Evolutionary conservation across 2,888 invertebrate species (phyloP), one percentile per base, ranked within the genome.

Genomic region (Hypomecis atomaria): DNA sequence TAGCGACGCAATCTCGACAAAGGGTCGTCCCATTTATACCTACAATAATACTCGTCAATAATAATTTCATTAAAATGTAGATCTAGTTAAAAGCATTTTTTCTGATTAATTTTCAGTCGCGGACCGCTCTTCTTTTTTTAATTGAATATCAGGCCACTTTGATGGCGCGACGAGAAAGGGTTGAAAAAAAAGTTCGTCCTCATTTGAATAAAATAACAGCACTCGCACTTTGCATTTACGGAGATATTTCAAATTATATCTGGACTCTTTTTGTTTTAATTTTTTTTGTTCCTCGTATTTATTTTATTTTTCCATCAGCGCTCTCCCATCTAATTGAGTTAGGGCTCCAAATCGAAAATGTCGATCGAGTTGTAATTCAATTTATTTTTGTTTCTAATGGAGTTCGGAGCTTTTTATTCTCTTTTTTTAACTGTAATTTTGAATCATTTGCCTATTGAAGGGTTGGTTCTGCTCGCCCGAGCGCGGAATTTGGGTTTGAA

Each of bases 121-220:
- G 90, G 77, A 77, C 80, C 84, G 82, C 86, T 89, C 88, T 89
- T 87, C 90, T 91, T 92, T 92, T 92, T 92, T 92, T 92, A 92
- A 92, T 92, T 92, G 92, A 92, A 92, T 92, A 92, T 91, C 91
- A 89, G 90, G 92, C 91, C 92, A 92, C 92, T 92, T 92, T 92
- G 92, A 92, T 91, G 92, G 91, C 88, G 84, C 85, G 86, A 78
- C 84, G 88, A 85, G 89, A 91, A 89, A 88, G 92, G 90, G 88
- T 90, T 83, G 79, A 90, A 90, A 88, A 90, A 88, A 92, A 92
- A 91, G 88, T 90, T 91, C 86, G 81, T 85, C 90, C 92, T 92
- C 92, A 92, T 92, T 92, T 92, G 92, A 92, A 92, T 92, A 92
- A 92, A 92, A 92, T 92, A 92, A 92, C 92, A 92, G 90, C 90